These are phyloP conservation scores for Cantharis lateralis DNA, from an alignment of 2,888 invertebrate species.

Conservation along the genomic window DNA sequence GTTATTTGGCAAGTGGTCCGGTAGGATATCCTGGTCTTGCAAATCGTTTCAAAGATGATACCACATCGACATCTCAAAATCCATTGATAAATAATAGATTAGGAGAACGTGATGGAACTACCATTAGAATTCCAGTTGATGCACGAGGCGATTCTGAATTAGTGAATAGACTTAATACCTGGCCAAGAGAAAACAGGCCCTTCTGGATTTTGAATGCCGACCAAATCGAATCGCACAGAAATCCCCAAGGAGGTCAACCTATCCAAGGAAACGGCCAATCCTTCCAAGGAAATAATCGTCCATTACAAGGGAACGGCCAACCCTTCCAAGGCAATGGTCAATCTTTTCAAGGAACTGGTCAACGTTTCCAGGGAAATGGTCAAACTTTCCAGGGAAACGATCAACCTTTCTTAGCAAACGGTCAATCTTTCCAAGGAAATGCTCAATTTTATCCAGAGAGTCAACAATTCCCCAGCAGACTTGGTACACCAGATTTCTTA, in stretches of 20 bases:
- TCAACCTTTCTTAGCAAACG: background rate
- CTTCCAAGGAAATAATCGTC: background rate
- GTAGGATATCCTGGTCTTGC: conserved; percentile 66
- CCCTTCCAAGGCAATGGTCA: background rate
- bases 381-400: background rate
- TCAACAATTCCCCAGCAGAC: background rate
- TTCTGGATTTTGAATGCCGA: conserved; percentile 76
- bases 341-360: background rate
- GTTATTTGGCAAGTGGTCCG: conserved; percentile 64
- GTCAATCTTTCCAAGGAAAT: background rate
- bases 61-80: conserved; percentile 34
- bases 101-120: conserved; percentile 50
- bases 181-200: conserved; percentile 70
- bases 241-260: conserved; percentile 35
- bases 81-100: conserved; percentile 58
- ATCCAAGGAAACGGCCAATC: background rate
- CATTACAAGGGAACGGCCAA: background rate
- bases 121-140: conserved; percentile 61
- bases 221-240: conserved; percentile 64
- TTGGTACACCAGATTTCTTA: background rate
- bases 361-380: background rate
- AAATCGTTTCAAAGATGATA: conserved; percentile 48
- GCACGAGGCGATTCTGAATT: conserved; percentile 67
- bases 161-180: conserved; percentile 65
- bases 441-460: background rate